phyloP scores from a whole-genome alignment of 2,113 vertebrate species.

The Pionites leucogaster region DNA sequence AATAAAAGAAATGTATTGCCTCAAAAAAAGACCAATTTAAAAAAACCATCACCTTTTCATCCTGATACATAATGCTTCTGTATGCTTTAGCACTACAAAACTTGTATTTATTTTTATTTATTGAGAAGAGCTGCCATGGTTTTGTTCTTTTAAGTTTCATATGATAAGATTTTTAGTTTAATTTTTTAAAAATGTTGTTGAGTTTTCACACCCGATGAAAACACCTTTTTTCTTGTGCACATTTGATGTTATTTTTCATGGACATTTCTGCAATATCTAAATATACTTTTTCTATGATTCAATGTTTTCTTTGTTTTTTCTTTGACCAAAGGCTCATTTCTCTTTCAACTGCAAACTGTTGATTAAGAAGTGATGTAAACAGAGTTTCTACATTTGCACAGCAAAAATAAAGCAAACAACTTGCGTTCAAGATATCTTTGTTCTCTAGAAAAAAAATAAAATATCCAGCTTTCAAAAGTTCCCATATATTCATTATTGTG shows the following conservation, averaged over 20 bases:
- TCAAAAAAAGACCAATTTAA: constrained; percentile 15
- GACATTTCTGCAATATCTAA: neutral
- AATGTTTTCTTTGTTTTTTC: neutral
- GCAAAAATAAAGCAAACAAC: neutral
- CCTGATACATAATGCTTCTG: neutral
- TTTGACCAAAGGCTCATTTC: neutral
- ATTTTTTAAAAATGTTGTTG: neutral
- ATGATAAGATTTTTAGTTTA: neutral
- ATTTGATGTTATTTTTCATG: neutral
- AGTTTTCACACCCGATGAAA: neutral
- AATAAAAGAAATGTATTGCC: constrained; percentile 5
- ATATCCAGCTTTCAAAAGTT: neutral
- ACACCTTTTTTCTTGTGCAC: neutral
- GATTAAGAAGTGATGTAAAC: neutral
- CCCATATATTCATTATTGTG: neutral
- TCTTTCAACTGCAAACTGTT: neutral
- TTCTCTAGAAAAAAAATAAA: neutral
- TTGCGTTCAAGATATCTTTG: neutral
- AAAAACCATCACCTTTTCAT: constrained; percentile 6
- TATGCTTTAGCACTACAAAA: neutral
- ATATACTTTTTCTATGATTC: neutral
- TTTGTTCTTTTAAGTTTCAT: neutral
- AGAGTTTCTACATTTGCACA: neutral
- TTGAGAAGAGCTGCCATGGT: accelerated
- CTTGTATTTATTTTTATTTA: neutral